Evolutionary conservation across 92 coral and sea anemone species (phyloP).

Genomic region (Muricea muricata): DNA sequence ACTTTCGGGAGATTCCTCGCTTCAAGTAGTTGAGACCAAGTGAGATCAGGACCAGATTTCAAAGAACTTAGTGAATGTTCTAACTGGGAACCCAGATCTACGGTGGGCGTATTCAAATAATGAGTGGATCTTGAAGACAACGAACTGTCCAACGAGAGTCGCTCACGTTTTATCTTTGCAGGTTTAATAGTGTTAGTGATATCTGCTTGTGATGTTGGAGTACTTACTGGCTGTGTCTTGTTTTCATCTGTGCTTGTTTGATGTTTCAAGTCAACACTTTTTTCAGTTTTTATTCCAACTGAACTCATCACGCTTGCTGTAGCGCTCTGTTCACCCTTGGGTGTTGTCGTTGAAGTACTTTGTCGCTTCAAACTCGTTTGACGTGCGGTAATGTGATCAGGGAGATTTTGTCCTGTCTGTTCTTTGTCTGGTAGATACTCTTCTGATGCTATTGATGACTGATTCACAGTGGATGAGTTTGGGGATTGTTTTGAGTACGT

Average conservation of each 20-base stretch:
- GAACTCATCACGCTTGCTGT: neutral
- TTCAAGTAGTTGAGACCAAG: slow-evolving; percentile 36
- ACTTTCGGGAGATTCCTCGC: slow-evolving; percentile 19
- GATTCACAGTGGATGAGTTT: neutral
- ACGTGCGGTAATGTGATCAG: neutral
- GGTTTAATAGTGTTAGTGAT: neutral
- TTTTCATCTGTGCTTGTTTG: neutral
- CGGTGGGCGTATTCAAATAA: neutral
- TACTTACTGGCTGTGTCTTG: neutral
- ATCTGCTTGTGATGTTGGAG: neutral
- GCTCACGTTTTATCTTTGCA: slow-evolving; percentile 12
- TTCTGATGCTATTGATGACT: neutral
- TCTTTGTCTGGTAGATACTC: neutral
- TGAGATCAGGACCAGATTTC: neutral
- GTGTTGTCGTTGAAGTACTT: neutral
- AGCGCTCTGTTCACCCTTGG: neutral
- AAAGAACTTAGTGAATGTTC: neutral
- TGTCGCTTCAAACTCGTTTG: neutral
- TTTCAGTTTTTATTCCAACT: slow-evolving; percentile 6
- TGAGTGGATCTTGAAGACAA: neutral
- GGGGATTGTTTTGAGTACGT: neutral
- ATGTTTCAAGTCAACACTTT: neutral
- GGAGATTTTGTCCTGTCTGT: neutral
- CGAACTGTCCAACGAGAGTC: neutral
- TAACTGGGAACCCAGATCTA: slow-evolving; percentile 35